Conservation (phyloP, 1,140 invertebrate genomes). For the Argopecten irradians region DNA sequence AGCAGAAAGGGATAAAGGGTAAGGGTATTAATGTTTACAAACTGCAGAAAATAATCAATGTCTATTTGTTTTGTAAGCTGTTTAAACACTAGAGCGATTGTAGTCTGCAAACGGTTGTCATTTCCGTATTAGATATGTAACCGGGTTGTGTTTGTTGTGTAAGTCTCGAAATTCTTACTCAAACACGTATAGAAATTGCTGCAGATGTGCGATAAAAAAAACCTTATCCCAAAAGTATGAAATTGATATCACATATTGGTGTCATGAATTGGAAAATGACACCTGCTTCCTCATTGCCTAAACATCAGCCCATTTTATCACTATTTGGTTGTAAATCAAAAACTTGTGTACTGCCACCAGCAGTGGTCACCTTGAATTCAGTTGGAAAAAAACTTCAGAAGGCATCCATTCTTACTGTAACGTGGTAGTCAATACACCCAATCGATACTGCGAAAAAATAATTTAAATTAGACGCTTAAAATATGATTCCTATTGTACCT, state of each 20-base stretch:
- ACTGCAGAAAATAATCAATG: background rate
- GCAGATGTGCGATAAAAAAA: background rate
- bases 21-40: background rate
- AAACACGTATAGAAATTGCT: background rate
- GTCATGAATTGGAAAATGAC: background rate
- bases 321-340: too few species aligned
- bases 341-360: too few species aligned
- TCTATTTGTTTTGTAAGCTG: background rate
- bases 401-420: too few species aligned
- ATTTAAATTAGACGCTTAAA: too few species aligned
- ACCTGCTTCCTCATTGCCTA: background rate
- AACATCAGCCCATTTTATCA: background rate
- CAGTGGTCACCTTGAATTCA: too few species aligned
- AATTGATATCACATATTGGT: background rate
- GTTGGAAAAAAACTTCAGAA: too few species aligned
- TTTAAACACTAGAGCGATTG: background rate
- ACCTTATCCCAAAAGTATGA: background rate
- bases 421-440: too few species aligned
- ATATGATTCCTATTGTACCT: too few species aligned
- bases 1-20: background rate
- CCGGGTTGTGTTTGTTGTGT: background rate
- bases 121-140: background rate
- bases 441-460: too few species aligned
- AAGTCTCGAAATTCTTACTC: background rate
- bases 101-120: background rate